Conservation (phyloP, 2,888 invertebrate genomes). For the Leptopilina myrica region DNA sequence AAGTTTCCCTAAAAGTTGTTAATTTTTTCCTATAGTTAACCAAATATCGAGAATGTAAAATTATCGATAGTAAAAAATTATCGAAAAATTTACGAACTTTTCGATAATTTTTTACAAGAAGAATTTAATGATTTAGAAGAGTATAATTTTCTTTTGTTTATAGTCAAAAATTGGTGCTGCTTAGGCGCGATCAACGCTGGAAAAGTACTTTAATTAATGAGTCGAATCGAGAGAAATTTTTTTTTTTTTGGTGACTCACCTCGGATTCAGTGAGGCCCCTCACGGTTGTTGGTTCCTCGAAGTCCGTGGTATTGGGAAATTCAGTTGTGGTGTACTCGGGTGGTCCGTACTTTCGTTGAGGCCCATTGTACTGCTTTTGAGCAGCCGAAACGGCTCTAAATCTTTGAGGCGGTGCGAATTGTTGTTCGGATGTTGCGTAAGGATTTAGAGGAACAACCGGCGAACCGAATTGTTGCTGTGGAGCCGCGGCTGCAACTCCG, state of each 20-base stretch:
- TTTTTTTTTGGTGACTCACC: constrained; percentile 55
- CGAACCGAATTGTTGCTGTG: constrained; percentile 48
- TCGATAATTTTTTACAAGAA: too few relatives aligned
- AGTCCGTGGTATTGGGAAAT: constrained; percentile 71
- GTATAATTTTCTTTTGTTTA: too few relatives aligned
- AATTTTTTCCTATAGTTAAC: too few relatives aligned
- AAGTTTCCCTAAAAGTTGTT: too few relatives aligned
- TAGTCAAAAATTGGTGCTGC: too few relatives aligned
- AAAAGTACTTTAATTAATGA: too few relatives aligned
- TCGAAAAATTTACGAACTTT: too few relatives aligned
- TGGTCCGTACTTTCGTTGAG: constrained; percentile 52
- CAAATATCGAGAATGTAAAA: too few relatives aligned
- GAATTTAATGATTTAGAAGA: too few relatives aligned
- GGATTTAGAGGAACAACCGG: constrained; percentile 26
- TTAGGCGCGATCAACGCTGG: too few relatives aligned
- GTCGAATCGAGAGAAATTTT: too few relatives aligned
- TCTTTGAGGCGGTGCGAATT: constrained; percentile 7
- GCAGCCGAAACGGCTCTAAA: constrained; percentile 33
- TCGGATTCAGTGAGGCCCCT: constrained; percentile 66
- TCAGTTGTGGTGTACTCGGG: constrained; percentile 71
- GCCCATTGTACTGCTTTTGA: constrained; percentile 57
- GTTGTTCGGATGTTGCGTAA: neutral
- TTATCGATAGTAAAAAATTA: too few relatives aligned
- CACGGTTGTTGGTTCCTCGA: constrained; percentile 71
- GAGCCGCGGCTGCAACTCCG: constrained; percentile 54